Conservation (phyloP, 2,797 vertebrate genomes). For the Simalia tracyae region DNA sequence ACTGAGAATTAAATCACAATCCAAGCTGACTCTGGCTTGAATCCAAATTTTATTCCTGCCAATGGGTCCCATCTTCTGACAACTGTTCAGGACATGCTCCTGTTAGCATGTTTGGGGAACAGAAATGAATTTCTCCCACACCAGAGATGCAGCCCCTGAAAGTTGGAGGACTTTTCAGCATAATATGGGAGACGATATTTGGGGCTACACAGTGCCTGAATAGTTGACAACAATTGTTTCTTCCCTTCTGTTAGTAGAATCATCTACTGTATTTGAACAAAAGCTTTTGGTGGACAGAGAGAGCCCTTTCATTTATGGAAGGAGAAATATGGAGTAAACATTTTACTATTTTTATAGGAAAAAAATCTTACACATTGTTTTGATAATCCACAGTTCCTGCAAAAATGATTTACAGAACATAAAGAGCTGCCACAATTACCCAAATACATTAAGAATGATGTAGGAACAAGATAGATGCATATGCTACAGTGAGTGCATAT, state of each 20-base stretch:
- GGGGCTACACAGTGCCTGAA: neutral
- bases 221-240: neutral
- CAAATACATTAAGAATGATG: neutral
- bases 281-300: neutral
- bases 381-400: neutral
- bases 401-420: slow-evolving; percentile 30
- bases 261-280: neutral
- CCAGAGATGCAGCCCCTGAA: neutral
- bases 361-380: slow-evolving; percentile 37
- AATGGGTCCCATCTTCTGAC: neutral
- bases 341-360: slow-evolving; percentile 36
- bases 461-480: neutral
- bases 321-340: neutral
- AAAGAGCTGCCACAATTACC: neutral
- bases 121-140: neutral
- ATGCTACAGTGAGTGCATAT: neutral
- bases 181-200: neutral
- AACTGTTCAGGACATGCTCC: neutral
- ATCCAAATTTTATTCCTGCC: neutral
- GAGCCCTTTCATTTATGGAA: neutral
- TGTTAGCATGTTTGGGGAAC: neutral
- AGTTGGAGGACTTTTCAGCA: neutral
- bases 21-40: neutral
- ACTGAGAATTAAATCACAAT: neutral
- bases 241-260: neutral